Evolutionary conservation across 2,113 vertebrate genomes (phyloP).

Genomic region (Pseudorasbora parva): DNA sequence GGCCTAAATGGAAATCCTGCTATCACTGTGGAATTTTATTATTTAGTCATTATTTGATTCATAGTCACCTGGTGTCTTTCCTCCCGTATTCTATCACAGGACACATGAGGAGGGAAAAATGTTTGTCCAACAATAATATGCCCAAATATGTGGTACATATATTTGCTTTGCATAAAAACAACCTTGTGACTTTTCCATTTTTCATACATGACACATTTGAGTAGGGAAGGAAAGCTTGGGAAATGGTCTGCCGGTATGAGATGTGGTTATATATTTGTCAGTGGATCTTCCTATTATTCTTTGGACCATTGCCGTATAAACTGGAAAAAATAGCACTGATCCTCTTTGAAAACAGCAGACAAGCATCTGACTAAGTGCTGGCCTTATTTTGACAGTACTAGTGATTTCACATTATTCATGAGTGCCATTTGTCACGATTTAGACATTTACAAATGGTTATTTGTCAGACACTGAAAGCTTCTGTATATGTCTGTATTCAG

Average conservation of each 20-base stretch:
- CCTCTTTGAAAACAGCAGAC: background rate
- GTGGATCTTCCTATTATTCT: slow-evolving; percentile 49
- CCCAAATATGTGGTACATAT: slow-evolving; percentile 38
- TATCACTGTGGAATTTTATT: slow-evolving; percentile 64
- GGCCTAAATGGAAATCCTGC: slow-evolving; percentile 62
- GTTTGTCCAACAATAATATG: slow-evolving; percentile 52
- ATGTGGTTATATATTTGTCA: slow-evolving; percentile 38
- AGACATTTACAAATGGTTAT: slow-evolving; percentile 35
- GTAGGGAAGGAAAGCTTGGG: slow-evolving; percentile 31
- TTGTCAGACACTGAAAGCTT: slow-evolving; percentile 15
- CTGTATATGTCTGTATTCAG: background rate
- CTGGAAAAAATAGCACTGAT: slow-evolving; percentile 40
- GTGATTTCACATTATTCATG: slow-evolving; percentile 42
- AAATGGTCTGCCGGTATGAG: slow-evolving; percentile 5
- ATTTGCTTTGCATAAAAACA: slow-evolving; percentile 30
- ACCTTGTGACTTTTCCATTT: slow-evolving; percentile 7
- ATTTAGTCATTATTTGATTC: slow-evolving; percentile 62
- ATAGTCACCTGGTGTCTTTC: slow-evolving; percentile 57
- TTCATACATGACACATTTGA: slow-evolving; percentile 22
- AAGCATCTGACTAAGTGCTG: slow-evolving; percentile 26
- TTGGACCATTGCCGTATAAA: background rate
- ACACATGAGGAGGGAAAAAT: slow-evolving; percentile 21
- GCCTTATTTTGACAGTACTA: slow-evolving; percentile 17
- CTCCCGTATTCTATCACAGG: slow-evolving; percentile 52
- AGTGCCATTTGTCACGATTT: slow-evolving; percentile 45